Base-by-base conservation (phyloP, 2,888 invertebrate species). In the Callyntrura sp. region DNA sequence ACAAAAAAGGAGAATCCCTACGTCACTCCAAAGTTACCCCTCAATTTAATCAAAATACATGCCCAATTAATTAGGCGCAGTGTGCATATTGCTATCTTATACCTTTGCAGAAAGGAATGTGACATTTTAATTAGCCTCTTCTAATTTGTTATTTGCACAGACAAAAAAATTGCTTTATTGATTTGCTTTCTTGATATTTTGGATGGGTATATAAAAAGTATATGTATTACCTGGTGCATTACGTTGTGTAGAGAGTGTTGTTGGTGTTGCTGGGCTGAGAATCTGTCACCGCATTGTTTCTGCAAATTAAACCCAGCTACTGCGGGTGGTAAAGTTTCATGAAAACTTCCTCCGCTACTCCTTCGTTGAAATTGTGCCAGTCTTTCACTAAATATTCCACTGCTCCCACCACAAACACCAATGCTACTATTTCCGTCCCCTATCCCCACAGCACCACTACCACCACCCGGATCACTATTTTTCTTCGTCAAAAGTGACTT, bases 401-500 rank as follows among this genome's bases (percentile, higher is more conserved):
- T 73, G 60, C 35, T 25, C n/a, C 23, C 23, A 85, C 20, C 70
- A 3, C 35, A 35, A 35, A 2, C 35, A 35, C 35, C 6, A 35
- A 35, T 35, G 35, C 35, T 35, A 35, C 35, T 35, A n/a, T n/a
- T 68, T 60, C 8, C 6, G 6, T 14, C 51, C 14, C 60, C 60
- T 2, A 68, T 17, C 14, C 25, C 11, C 2, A 55, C 51, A 17
- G 5, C 8, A 5, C 8, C 83, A 48, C 76, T 51, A 73, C 17
- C 45, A 55, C 65, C 43, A n/a, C 86, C 70, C 14, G 87, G 81
- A 87, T 87, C 87, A 87, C 87, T 87, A 57, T 87, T 87, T 81
- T 65, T 87, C 87, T 68, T 68, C 14, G 68, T 57, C 11, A 87
- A 20, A 11, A 87, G 57, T 4, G 79, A 55, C 57, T 87, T 87